Evolutionary conservation across 2,113 vertebrate genomes (phyloP), one percentile per base, ranked within the genome.

Genomic region (Sinocyclocheilus anshuiensis): DNA sequence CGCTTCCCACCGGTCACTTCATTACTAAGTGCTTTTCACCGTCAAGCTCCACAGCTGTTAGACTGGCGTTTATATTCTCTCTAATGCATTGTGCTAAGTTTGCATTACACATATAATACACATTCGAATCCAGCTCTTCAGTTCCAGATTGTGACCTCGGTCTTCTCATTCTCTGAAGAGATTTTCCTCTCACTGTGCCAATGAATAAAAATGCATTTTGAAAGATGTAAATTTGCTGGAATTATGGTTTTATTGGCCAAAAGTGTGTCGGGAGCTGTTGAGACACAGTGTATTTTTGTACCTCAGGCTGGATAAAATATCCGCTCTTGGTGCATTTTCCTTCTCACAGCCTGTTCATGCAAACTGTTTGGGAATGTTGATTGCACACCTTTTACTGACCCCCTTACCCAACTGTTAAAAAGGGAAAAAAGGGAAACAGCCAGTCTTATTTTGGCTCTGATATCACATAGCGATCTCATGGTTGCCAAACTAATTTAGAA

Each of bases 391-490:
- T 80, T 61, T 20, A 59, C 55, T 80, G 53, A 61, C 55, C 77
- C 77, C 77, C 12, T 0, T 59, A 61, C 50, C 55, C 33, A 24
- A 61, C 11, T 10, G 20, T 61, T 61, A n/a, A 39, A 26, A 50
- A 29, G 10, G 79, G 79, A 3, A 20, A 50, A 63, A 48, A 65
- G 22, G 29, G n/a, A 81, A 81, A 48, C 36, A 83, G 78, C 83
- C 78, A 89, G 86, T 74, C 72, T 82, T 86, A 11, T 76, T 72
- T 80, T 86, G 77, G 39, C 85, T 74, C 55, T 20, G 45, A 74
- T 81, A 63, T 84, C 29, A 83, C 45, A 53, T 65, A 45, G 61
- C 4, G 29, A 39, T 69, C 53, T 76, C 57, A 22, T 67, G 42
- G 26, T 18, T 84, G 33, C 88, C 69, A 67, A 72, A 81, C 48